These are phyloP conservation scores for Saguinus imperator DNA, from an alignment of 2,113 vertebrate species.

Conservation along the genomic window DNA sequence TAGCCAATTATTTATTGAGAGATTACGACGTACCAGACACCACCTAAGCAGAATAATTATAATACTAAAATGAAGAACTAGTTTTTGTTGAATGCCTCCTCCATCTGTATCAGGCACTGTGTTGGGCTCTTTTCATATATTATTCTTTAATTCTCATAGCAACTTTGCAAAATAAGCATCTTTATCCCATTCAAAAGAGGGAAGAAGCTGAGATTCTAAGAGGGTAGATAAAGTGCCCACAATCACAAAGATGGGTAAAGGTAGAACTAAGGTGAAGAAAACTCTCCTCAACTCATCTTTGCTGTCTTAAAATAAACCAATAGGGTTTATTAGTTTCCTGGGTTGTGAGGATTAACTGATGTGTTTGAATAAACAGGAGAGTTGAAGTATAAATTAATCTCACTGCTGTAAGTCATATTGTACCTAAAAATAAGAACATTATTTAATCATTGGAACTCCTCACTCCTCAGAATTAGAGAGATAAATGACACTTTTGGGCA, in stretches of 20 bases:
- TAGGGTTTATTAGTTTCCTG: not conserved
- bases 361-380: not conserved
- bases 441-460: not conserved
- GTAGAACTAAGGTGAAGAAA: not conserved
- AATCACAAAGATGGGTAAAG: not conserved
- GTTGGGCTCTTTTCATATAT: not conserved
- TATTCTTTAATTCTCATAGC: not conserved
- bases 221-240: not conserved
- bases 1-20: not conserved
- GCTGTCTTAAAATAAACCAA: not conserved
- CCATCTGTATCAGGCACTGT: not conserved
- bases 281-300: not conserved
- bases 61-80: not conserved
- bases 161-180: too few relatives aligned
- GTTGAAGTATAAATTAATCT: not conserved
- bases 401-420: not conserved
- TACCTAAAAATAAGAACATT: not conserved
- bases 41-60: not conserved
- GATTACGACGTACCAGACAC: not conserved
- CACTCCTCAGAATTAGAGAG: not conserved
- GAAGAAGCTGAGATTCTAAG: not conserved
- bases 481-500: not conserved
- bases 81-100: not conserved
- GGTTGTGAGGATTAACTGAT: not conserved
- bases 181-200: not conserved